These are phyloP conservation scores for Macrochelys suwanniensis DNA, from an alignment of 2,797 vertebrate species.

Conservation along the genomic window DNA sequence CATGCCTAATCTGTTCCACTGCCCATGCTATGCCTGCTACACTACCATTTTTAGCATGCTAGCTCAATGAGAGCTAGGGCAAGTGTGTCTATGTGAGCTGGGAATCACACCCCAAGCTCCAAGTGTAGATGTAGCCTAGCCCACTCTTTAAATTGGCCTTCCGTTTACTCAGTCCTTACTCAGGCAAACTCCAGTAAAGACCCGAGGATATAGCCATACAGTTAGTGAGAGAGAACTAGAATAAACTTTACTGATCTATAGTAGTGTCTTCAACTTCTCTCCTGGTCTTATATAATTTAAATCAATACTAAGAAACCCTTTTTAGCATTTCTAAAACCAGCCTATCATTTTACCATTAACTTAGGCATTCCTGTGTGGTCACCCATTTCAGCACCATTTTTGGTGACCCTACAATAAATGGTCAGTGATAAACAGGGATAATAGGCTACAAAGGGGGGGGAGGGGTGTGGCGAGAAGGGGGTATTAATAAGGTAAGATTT, in stretches of 20 bases:
- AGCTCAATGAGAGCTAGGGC: background rate
- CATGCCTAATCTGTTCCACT: background rate
- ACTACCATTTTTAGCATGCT: background rate
- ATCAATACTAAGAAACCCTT: background rate
- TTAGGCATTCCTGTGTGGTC: slow-evolving; percentile 11
- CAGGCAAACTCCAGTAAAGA: slow-evolving; percentile 31
- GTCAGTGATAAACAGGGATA: slow-evolving; percentile 81
- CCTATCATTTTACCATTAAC: slow-evolving; percentile 6
- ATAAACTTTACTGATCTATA: slow-evolving; percentile 41
- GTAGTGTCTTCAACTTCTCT: background rate
- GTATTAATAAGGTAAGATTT: slow-evolving; percentile 85
- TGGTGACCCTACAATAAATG: slow-evolving; percentile 65
- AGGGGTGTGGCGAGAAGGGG: slow-evolving; percentile 59
- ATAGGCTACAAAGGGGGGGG: slow-evolving; percentile 71
- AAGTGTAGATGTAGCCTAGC: background rate
- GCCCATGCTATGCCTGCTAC: background rate
- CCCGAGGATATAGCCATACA: background rate
- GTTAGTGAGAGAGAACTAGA: slow-evolving; percentile 23
- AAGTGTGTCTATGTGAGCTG: background rate
- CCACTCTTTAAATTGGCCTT: background rate
- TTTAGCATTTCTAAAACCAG: background rate
- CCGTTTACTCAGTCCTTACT: background rate
- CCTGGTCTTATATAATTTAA: background rate
- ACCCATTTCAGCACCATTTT: slow-evolving; percentile 3
- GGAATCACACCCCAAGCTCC: background rate